Evolutionary conservation across 1,140 invertebrate species (phyloP).

Genomic region (Calliopsis andreniformis): DNA sequence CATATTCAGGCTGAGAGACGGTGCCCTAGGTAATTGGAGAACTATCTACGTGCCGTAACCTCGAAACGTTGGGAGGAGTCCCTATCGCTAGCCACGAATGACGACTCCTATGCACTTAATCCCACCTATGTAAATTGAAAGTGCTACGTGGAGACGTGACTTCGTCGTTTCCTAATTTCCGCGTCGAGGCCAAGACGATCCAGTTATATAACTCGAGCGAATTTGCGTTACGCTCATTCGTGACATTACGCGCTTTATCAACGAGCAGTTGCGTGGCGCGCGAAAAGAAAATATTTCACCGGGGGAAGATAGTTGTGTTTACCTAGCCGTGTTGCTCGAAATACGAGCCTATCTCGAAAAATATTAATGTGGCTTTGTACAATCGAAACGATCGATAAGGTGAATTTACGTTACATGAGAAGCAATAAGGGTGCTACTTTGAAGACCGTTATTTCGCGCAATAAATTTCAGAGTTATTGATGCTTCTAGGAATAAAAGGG

Average conservation of each 20-base stretch:
- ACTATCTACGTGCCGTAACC: conserved; percentile 12
- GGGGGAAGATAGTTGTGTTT: conserved; percentile 13
- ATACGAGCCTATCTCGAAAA: not conserved
- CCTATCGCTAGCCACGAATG: not conserved
- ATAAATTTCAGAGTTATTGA: too few relatives aligned
- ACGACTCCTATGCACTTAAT: conserved; percentile 3
- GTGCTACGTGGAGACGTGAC: not conserved
- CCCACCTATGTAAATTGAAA: conserved; percentile 38
- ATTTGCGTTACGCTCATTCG: not conserved
- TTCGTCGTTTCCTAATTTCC: not conserved
- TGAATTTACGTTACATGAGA: not conserved
- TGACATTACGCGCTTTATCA: too few relatives aligned
- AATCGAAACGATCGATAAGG: conserved; percentile 16
- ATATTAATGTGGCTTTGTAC: conserved; percentile 15
- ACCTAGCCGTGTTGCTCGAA: not conserved
- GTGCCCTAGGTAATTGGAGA: conserved; percentile 26
- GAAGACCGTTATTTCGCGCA: too few relatives aligned
- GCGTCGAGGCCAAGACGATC: not conserved
- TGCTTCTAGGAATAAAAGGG: too few relatives aligned
- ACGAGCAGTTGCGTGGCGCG: not conserved
- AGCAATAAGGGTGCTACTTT: not conserved
- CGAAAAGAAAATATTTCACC: not conserved
- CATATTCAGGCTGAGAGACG: conserved; percentile 17
- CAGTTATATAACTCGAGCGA: not conserved
- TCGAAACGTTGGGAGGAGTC: not conserved